Conservation (phyloP, 2,888 invertebrate species). For the Machimus atricapillus region DNA sequence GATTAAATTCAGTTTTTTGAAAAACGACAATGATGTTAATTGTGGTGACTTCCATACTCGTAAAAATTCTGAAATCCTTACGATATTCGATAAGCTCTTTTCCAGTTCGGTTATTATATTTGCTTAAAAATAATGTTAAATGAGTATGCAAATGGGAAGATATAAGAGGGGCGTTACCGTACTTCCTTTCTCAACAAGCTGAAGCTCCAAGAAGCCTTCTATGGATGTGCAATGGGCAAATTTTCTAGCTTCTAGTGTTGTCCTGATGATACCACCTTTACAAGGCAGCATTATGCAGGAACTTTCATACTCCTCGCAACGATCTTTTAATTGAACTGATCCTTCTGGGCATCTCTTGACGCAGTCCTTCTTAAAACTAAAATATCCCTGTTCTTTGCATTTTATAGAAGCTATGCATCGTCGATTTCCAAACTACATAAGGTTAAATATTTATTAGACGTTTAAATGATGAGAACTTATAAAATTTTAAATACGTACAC, state of each 20-base stretch:
- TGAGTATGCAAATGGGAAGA: not conserved
- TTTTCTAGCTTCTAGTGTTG: constrained; percentile 65
- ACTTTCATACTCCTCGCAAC: constrained; percentile 55
- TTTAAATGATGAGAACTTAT: no score
- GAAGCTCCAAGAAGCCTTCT: constrained; percentile 72
- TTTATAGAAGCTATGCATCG: constrained; percentile 51
- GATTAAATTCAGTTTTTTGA: constrained; percentile 70
- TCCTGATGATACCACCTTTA: constrained; percentile 63
- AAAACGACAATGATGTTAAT: constrained; percentile 70
- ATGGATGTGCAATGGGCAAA: constrained; percentile 74
- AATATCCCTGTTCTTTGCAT: constrained; percentile 49
- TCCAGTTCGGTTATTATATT: constrained; percentile 64
- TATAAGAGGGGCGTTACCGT: constrained; percentile 38
- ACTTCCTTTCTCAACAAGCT: constrained; percentile 54
- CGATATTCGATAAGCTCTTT: constrained; percentile 67
- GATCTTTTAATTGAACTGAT: constrained; percentile 48
- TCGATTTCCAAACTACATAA: constrained; percentile 47
- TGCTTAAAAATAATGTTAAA: constrained; percentile 48
- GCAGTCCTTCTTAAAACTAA: constrained; percentile 63
- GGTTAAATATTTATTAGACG: not conserved
- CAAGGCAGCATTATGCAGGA: constrained; percentile 60
- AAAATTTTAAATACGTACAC: not conserved
- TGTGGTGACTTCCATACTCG: constrained; percentile 70
- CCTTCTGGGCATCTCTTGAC: constrained; percentile 72
- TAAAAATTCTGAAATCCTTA: constrained; percentile 71